Evolutionary conservation across 2,113 vertebrate species (phyloP), one percentile per base, ranked within the genome.

Genomic region (Ptilorrhoa leucosticta): DNA sequence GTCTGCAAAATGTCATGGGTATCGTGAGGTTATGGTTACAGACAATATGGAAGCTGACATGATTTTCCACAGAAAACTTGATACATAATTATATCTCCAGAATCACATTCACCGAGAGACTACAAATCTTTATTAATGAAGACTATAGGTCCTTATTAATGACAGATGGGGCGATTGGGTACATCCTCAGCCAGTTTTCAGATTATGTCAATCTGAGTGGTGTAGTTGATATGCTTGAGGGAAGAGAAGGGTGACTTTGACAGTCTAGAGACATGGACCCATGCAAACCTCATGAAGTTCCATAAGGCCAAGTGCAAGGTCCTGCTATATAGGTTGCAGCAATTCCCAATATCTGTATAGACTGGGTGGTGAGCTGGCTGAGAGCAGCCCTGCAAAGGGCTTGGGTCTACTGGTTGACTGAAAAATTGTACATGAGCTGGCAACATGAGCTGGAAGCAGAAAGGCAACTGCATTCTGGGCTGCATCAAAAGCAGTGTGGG

Each of bases 401-500:
- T 22, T 80, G 15, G 5, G 10, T 16, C 17, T 65, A 23, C 12
- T 40, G 8, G 13, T 33, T 40, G 63, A 63, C 27, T 83, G 31
- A 64, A 84, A 80, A 68, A 39, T 27, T 71, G 23, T 27, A 39
- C 21, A 10, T 13, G 33, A 73, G 10, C 7, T 31, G 63, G 30
- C 27, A 87, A 15, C 2, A 5, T 28, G 19, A 4, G 2, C 33
- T 87, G 30, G 23, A 45, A 87, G 30, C 15, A 56, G 50, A 51
- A 79, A n/a, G 8, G 17, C 4, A 65, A 4, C 8, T 2, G 0
- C 26, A 42, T 60, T 48, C 75, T 73, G 15, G 33, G 10, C 39
- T 82, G 22, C 28, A 33, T 30, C 4, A 64, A 69, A 78, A 64
- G 18, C 22, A 64, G 14, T 0, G 0, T 3, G 19, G 6, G 2